phyloP scores from a whole-genome alignment of 1,140 invertebrate species.

The Drosophila albomicans region DNA sequence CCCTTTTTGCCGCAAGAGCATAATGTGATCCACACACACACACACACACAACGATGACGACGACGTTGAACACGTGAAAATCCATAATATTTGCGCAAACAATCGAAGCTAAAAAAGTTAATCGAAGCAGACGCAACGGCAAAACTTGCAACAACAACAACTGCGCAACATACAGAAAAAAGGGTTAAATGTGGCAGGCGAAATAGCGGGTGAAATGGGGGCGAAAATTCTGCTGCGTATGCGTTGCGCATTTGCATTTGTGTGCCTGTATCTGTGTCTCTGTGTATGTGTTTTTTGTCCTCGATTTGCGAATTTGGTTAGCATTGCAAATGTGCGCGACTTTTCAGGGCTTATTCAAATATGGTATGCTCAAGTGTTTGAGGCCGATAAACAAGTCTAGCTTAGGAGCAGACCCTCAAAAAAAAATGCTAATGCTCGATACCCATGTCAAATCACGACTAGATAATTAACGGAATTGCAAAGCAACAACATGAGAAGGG shows the following conservation, averaged over 20 bases:
- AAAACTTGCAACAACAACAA: constrained; percentile 31
- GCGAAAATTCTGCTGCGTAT: constrained; percentile 17
- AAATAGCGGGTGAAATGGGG: constrained; percentile 19
- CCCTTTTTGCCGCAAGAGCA: constrained; percentile 27
- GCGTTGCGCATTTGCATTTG: constrained; percentile 51
- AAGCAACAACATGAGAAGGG: neutral
- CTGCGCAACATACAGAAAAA: constrained; percentile 12
- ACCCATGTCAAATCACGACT: constrained; percentile 22
- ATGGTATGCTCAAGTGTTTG: constrained; percentile 35
- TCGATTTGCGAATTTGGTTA: constrained; percentile 20
- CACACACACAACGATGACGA: constrained; percentile 2
- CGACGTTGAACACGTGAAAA: constrained; percentile 38
- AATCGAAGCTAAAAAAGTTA: constrained; percentile 51
- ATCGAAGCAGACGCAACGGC: constrained; percentile 42
- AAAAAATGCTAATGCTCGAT: constrained; percentile 3
- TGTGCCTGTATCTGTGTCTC: constrained; percentile 17
- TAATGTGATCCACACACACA: constrained; percentile 25
- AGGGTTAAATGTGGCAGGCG: constrained; percentile 1
- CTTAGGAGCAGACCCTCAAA: neutral
- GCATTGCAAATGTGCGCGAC: constrained; percentile 68
- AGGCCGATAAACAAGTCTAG: constrained; percentile 24
- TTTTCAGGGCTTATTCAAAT: constrained; percentile 46
- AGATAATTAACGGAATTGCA: constrained; percentile 29
- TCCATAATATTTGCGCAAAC: constrained; percentile 52
- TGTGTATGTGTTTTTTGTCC: constrained; percentile 20